Conservation (phyloP, 2,888 invertebrate genomes). For the Tortrix viridana region DNA sequence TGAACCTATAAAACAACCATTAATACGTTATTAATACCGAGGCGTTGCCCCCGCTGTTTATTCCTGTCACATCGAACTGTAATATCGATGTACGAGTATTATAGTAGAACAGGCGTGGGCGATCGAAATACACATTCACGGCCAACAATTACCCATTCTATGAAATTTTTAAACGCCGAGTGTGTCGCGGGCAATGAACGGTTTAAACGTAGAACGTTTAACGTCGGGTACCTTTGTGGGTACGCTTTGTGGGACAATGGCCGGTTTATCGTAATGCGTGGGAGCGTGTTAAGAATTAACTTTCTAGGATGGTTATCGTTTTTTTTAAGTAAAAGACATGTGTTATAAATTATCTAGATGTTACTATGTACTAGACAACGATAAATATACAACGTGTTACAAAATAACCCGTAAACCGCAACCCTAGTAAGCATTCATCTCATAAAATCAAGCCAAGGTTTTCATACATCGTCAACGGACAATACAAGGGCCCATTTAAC, state of each 20-base stretch:
- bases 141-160: too few species aligned
- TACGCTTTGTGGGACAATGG: slow-evolving; percentile 36
- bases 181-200: slow-evolving; percentile 1
- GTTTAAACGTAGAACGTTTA: slow-evolving; percentile 22
- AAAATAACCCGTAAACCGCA: too few species aligned
- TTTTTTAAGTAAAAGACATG: not conserved
- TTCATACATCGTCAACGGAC: too few species aligned
- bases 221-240: slow-evolving; percentile 6
- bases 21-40: slow-evolving; percentile 30
- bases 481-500: too few species aligned
- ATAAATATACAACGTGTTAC: too few species aligned
- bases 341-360: too few species aligned
- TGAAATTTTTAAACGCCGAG: too few species aligned
- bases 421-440: too few species aligned
- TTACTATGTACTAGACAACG: too few species aligned
- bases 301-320: not conserved
- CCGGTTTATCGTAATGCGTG: slow-evolving; percentile 25
- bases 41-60: slow-evolving; percentile 36
- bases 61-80: slow-evolving; percentile 32
- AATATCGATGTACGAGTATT: slow-evolving; percentile 37
- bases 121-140: slow-evolving; percentile 10
- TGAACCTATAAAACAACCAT: slow-evolving; percentile 14
- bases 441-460: too few species aligned
- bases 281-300: not conserved
- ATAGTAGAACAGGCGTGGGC: slow-evolving; percentile 41